Evolutionary conservation across 1,140 invertebrate species (phyloP), one percentile per base, ranked within the genome.

Genomic region (Brachionus manjavacas): DNA sequence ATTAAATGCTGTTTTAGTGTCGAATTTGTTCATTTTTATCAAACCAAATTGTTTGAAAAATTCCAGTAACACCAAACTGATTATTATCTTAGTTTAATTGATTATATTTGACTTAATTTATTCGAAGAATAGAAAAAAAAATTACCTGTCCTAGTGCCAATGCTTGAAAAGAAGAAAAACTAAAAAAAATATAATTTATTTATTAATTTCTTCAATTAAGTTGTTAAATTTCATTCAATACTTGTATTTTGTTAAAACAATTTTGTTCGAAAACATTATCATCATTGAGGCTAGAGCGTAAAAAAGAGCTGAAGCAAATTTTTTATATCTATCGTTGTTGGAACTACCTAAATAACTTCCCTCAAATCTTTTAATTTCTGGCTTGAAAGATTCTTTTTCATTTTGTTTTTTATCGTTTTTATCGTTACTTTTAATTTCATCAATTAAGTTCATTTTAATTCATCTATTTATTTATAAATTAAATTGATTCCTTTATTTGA

Each of bases 261-360:
- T 94, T 90, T 99, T 99, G 88, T 99, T 99, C 1, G 97, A 92
- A 66, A 98, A 94, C 35, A 96, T 97, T 85, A 98, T 97, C 89
- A 97, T 92, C 87, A 98, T 95, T 1, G 96, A 98, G 1, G 94
- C 92, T 0, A 94, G 84, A 12, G 94, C 96, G 88, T 98, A 97
- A 87, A 96, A 95, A 1, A 94, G 68, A 0, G 95, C 95, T 2
- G 94, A 93, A 8, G 25, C 74, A 28, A 78, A 16, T 52, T 52
- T 52, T 52, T 52, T 52, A 49, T 0, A 49, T 12, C n/a, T n/a
- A n/a, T n/a, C n/a, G n/a, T n/a, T n/a, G n/a, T n/a, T n/a, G n/a
- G n/a, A n/a, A n/a, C n/a, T n/a, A n/a, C n/a, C n/a, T n/a, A n/a
- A n/a, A n/a, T n/a, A n/a, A n/a, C n/a, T n/a, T n/a, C n/a, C n/a